phyloP scores from a whole-genome alignment of 2,113 vertebrate genomes.

The Mandrillus leucophaeus region DNA sequence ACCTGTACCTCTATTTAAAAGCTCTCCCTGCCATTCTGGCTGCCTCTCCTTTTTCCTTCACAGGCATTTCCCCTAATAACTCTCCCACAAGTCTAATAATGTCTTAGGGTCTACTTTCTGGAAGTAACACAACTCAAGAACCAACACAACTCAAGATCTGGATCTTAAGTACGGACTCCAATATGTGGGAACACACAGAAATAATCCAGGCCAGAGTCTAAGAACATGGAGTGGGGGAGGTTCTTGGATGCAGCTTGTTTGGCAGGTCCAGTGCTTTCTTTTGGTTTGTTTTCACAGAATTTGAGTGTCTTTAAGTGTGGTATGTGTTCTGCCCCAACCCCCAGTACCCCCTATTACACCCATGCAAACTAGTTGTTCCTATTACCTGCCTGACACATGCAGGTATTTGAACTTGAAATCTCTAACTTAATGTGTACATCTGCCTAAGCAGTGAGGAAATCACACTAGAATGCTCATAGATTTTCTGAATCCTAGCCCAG shows the following conservation, averaged over 20 bases:
- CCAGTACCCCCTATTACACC: neutral
- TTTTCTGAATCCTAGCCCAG: neutral
- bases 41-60: neutral
- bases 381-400: neutral
- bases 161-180: neutral
- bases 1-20: neutral
- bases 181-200: neutral
- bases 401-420: neutral
- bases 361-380: neutral
- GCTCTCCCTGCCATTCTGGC: neutral
- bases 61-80: neutral
- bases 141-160: neutral
- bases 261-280: neutral
- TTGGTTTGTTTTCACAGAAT: neutral
- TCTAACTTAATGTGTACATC: neutral
- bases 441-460: neutral
- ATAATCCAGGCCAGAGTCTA: neutral
- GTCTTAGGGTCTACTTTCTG: neutral
- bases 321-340: neutral
- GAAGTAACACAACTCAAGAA: neutral
- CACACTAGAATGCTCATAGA: neutral
- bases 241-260: neutral
- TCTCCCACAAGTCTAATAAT: neutral
- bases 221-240: neutral
- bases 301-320: neutral